A percentile compares a stretch with the other conserved stretches of the same genome.
Conservation (phyloP, 92 coral and sea anemone species). For the Parazoanthus swiftii region DNA sequence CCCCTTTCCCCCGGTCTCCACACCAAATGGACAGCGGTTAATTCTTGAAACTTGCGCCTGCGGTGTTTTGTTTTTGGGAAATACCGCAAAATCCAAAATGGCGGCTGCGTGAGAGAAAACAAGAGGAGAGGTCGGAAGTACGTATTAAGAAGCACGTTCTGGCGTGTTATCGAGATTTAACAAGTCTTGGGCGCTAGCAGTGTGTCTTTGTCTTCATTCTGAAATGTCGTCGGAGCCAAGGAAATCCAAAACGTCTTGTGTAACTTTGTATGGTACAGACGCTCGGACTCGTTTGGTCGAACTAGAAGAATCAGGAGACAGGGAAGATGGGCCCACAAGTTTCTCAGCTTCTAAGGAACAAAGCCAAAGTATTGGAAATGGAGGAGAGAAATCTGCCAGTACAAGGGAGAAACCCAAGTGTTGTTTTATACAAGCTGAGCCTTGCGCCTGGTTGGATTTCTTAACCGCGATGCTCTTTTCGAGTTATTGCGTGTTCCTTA, state of each 20-base stretch:
- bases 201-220: neutral
- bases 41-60: conserved; percentile 12
- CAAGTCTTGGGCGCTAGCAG: neutral
- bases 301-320: conserved; percentile 1
- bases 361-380: neutral
- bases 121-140: neutral
- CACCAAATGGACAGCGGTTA: neutral
- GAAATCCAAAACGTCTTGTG: neutral
- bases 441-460: conserved; percentile 40
- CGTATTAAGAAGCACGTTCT: neutral
- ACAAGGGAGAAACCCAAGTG: neutral
- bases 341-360: neutral
- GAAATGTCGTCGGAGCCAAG: conserved; percentile 17
- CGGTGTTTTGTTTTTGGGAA: conserved; percentile 7
- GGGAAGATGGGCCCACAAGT: neutral
- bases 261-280: conserved; percentile 8
- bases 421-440: conserved; percentile 21
- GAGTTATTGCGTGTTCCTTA: conserved; percentile 23
- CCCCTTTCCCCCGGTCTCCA: too few relatives aligned
- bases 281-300: conserved; percentile 5
- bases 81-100: conserved; percentile 38
- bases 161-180: neutral
- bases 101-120: neutral
- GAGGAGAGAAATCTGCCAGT: neutral
- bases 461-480: conserved; percentile 19